Conservation (phyloP, 2,888 invertebrate genomes). For the Eumacrocentrus americanus region DNA sequence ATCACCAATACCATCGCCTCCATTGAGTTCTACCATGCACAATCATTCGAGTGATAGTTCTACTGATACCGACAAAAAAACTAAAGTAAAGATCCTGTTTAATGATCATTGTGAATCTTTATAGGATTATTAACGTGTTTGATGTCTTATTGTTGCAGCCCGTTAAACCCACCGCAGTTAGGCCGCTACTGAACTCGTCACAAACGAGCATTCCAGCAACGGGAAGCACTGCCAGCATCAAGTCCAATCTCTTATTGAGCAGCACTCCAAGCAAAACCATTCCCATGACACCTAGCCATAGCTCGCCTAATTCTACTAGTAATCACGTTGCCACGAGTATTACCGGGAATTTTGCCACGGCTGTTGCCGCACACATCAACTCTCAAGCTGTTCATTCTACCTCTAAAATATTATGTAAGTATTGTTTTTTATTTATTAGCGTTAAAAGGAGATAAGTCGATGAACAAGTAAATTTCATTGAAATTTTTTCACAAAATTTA, state of each 20-base stretch:
- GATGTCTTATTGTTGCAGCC: slow-evolving; percentile 65
- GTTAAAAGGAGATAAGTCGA: no score
- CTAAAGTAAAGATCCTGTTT: no score
- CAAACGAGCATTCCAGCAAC: slow-evolving; percentile 68
- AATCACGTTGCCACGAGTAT: slow-evolving; percentile 59
- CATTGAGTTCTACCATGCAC: slow-evolving; percentile 65
- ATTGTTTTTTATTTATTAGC: no score
- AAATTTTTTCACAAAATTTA: slow-evolving; percentile 4
- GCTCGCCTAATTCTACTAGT: slow-evolving; percentile 59
- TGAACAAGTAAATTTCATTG: no score
- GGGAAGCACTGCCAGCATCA: slow-evolving; percentile 64
- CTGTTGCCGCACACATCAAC: slow-evolving; percentile 65
- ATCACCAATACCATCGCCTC: slow-evolving; percentile 79
- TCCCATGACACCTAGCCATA: slow-evolving; percentile 68
- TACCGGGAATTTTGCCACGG: slow-evolving; percentile 70
- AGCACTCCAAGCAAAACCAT: slow-evolving; percentile 61
- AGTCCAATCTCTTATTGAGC: slow-evolving; percentile 63
- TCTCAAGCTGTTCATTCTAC: slow-evolving; percentile 59
- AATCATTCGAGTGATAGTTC: slow-evolving; percentile 83
- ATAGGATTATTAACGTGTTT: slow-evolving; percentile 22
- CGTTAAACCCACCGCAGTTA: slow-evolving; percentile 84
- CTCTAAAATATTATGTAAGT: slow-evolving; percentile 61
- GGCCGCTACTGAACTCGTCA: slow-evolving; percentile 57
- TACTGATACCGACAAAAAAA: slow-evolving; percentile 75
- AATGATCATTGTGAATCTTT: slow-evolving; percentile 1